Conservation (phyloP, 2,888 invertebrate genomes). For the Alentia gelatinosa region DNA sequence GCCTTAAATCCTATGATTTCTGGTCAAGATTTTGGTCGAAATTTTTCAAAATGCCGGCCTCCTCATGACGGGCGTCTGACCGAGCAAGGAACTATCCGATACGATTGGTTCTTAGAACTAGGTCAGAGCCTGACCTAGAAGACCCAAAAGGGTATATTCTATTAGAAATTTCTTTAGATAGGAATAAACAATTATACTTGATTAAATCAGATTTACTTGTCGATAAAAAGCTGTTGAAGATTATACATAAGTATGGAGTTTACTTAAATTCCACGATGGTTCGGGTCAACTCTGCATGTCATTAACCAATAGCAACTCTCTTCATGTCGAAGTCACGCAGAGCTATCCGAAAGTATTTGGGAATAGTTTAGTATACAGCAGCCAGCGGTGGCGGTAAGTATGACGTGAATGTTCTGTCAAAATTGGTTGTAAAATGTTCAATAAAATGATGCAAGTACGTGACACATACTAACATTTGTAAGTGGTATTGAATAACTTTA, state of each 20-base stretch:
- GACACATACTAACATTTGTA: not conserved
- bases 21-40: constrained; percentile 55
- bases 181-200: too few species aligned
- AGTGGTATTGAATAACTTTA: not conserved
- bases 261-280: not conserved
- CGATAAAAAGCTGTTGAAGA: too few species aligned
- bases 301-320: not conserved
- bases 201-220: too few species aligned
- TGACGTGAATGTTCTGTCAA: not conserved
- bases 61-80: constrained; percentile 57
- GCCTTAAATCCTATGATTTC: constrained; percentile 46
- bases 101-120: constrained; percentile 55
- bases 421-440: too few species aligned
- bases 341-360: not conserved
- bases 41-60: constrained; percentile 67
- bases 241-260: not conserved
- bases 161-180: too few species aligned
- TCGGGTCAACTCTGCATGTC: not conserved
- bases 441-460: not conserved
- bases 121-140: constrained; percentile 15
- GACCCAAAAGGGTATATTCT: not conserved
- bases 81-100: not conserved
- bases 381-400: not conserved
- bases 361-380: not conserved
- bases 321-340: not conserved